phyloP scores from a whole-genome alignment of 2,888 invertebrate genomes.

The Cremastobaeus sp. region DNA sequence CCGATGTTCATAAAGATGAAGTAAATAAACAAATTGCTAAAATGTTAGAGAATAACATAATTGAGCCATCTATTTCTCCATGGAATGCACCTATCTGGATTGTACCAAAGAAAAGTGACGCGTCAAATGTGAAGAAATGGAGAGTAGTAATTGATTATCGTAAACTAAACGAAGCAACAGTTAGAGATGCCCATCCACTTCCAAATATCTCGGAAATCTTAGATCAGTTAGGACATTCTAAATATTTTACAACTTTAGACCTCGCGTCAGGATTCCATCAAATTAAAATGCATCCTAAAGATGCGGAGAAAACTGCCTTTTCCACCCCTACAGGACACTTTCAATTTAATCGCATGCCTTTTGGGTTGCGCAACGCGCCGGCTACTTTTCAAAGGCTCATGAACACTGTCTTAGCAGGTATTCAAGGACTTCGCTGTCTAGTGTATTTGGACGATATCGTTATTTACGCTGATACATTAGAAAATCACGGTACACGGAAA shows the following conservation, averaged over 20 bases:
- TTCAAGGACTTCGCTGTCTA: constrained; percentile 64
- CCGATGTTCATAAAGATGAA: constrained; percentile 17
- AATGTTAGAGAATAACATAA: constrained; percentile 64
- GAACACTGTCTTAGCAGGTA: constrained; percentile 63
- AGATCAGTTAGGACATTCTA: constrained; percentile 62
- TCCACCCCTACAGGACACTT: constrained; percentile 67
- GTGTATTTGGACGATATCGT: constrained; percentile 59
- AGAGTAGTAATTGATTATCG: too few relatives aligned
- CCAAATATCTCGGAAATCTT: constrained; percentile 68
- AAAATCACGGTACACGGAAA: constrained; percentile 10
- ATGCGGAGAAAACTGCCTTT: constrained; percentile 69
- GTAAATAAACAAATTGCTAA: constrained; percentile 59
- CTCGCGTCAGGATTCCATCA: constrained; percentile 60
- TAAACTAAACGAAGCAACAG: constrained; percentile 68
- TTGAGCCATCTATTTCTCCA: constrained; percentile 66
- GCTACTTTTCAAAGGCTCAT: constrained; percentile 68
- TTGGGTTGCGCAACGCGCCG: constrained; percentile 68
- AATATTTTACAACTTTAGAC: constrained; percentile 66
- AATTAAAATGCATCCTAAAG: constrained; percentile 65
- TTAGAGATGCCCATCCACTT: constrained; percentile 67
- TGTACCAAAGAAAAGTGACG: constrained; percentile 69
- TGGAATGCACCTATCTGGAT: constrained; percentile 73
- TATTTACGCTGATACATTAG: constrained; percentile 2
- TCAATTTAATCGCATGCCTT: constrained; percentile 67
- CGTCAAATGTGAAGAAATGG: constrained; percentile 51